A percentile compares a stretch with the other conserved stretches of the same genome.
Evolutionary conservation across 2,797 vertebrate genomes (phyloP).

Genomic region (Clamator glandarius): DNA sequence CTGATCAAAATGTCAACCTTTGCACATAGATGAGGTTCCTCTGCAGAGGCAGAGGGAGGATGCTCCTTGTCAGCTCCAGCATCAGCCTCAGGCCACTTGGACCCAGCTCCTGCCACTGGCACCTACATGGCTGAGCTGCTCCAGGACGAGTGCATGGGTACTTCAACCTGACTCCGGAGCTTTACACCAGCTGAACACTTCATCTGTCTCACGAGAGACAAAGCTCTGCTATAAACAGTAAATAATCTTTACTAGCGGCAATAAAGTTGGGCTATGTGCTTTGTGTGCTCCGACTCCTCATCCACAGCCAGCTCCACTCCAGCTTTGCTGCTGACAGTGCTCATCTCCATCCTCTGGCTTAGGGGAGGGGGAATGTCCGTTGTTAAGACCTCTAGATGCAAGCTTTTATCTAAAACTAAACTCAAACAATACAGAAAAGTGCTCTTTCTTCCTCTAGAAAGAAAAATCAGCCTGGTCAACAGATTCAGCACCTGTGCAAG

Average conservation of each 20-base stretch:
- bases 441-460: neutral
- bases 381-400: neutral
- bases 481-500: neutral
- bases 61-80: neutral
- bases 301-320: neutral
- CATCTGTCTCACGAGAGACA: neutral
- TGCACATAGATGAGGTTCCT: neutral
- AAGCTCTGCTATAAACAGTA: neutral
- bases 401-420: neutral
- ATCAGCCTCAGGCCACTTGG: neutral
- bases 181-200: neutral
- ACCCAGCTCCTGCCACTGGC: neutral
- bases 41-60: neutral
- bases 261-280: neutral
- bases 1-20: rapidly evolving
- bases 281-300: rapidly evolving
- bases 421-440: neutral
- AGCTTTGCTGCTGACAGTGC: neutral
- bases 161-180: neutral
- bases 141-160: rapidly evolving
- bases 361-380: neutral
- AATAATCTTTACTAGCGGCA: neutral
- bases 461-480: neutral
- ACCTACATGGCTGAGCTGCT: neutral
- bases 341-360: neutral